These are phyloP conservation scores for Corydoras maculifer DNA, from an alignment of 2,113 vertebrate genomes.

Conservation along the genomic window DNA sequence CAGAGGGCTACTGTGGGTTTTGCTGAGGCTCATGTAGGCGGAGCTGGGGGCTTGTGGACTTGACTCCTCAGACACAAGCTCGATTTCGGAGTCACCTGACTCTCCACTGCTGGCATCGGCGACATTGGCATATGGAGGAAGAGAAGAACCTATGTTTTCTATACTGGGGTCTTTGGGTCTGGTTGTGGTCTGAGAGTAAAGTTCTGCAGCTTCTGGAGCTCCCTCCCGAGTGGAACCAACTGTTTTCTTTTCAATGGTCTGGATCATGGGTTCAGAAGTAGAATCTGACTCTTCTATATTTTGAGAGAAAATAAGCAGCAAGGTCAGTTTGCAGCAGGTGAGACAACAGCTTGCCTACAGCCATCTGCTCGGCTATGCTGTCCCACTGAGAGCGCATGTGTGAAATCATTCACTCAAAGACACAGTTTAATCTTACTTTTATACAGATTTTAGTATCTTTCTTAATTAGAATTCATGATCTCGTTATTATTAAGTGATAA, in stretches of 20 bases:
- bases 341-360: conserved; percentile 4
- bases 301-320: conserved; percentile 21
- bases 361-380: conserved; percentile 30
- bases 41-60: conserved; percentile 43
- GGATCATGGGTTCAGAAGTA: conserved; percentile 52
- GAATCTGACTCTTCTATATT: conserved; percentile 63
- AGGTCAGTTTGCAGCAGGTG: conserved; percentile 20
- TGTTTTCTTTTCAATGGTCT: conserved; percentile 46
- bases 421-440: too few relatives aligned
- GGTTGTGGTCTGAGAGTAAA: conserved; percentile 1
- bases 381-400: conserved; percentile 27
- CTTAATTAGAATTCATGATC: too few relatives aligned
- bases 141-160: not conserved
- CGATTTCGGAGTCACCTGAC: conserved; percentile 92
- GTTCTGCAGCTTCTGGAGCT: not conserved
- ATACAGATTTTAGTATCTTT: too few relatives aligned
- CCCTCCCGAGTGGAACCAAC: conserved; percentile 30
- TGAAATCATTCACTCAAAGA: conserved; percentile 19
- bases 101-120: conserved; percentile 83
- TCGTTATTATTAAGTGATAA: too few relatives aligned
- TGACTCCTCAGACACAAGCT: conserved; percentile 88
- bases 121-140: conserved; percentile 57
- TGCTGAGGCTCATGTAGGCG: conserved; percentile 63
- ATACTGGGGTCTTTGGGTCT: conserved; percentile 12
- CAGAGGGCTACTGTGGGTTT: conserved; percentile 69